These are phyloP conservation scores for Panthera leo DNA, from an alignment of 2,113 vertebrate species.

Conservation along the genomic window DNA sequence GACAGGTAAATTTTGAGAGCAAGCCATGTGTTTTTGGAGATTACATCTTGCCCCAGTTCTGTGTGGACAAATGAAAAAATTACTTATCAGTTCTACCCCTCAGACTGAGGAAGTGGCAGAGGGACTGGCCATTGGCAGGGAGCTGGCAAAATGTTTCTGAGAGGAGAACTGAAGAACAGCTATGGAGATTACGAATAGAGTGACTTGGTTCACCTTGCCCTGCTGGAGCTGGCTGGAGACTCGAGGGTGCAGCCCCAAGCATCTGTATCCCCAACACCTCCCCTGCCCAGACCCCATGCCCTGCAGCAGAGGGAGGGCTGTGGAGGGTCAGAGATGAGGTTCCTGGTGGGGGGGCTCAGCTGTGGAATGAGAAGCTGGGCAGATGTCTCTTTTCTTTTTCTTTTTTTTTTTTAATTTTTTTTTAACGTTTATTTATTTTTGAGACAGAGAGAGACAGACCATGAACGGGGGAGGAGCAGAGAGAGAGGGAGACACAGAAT, in stretches of 20 bases:
- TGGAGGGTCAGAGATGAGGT: neutral
- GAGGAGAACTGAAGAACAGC: neutral
- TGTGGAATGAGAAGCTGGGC: neutral
- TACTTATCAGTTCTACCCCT: neutral
- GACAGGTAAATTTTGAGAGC: neutral
- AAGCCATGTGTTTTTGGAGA: neutral
- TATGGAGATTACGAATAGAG: neutral
- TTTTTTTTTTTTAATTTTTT: no score
- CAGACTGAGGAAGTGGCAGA: neutral
- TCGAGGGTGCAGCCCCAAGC: neutral
- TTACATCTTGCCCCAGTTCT: neutral
- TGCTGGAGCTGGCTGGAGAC: neutral
- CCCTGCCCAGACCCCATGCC: rapidly evolving
- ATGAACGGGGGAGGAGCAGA: no score
- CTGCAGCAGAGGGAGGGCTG: neutral
- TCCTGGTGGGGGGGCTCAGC: neutral
- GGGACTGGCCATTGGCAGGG: neutral
- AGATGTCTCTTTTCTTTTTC: neutral
- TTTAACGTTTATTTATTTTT: no score
- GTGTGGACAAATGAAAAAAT: neutral
- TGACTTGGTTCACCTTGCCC: neutral
- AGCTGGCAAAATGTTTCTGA: neutral
- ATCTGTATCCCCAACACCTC: no score
- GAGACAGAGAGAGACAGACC: no score
- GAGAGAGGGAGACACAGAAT: no score